phyloP scores from a whole-genome alignment of 1,140 invertebrate species.

The Colletes gigas region DNA sequence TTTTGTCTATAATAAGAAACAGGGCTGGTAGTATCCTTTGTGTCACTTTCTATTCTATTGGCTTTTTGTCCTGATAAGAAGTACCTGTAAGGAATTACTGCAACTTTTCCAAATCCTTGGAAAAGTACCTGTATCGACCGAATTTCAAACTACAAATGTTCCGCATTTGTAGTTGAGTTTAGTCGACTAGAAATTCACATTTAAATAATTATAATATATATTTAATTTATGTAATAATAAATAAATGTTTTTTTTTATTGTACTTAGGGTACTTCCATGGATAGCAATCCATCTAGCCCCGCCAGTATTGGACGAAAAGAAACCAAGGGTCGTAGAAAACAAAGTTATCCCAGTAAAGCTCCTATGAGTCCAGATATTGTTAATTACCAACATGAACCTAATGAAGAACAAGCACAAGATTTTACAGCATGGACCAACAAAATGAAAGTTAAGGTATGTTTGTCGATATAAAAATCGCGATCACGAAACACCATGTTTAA shows the following conservation, averaged over 20 bases:
- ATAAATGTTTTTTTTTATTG: neutral
- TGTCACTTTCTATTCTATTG: conserved; percentile 58
- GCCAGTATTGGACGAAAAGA: conserved; percentile 78
- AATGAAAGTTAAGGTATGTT: conserved; percentile 71
- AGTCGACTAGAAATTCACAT: neutral
- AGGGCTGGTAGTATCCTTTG: conserved; percentile 55
- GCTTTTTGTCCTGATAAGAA: conserved; percentile 61
- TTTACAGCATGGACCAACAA: conserved; percentile 79
- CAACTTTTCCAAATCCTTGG: neutral
- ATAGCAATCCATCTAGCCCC: conserved; percentile 80
- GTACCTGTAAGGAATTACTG: conserved; percentile 14
- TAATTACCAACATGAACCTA: conserved; percentile 76
- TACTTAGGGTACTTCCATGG: conserved; percentile 75
- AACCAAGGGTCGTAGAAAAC: conserved; percentile 85
- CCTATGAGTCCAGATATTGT: conserved; percentile 81
- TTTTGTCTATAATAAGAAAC: conserved; percentile 50
- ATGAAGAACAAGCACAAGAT: conserved; percentile 78
- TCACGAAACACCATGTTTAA: neutral
- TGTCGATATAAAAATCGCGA: neutral
- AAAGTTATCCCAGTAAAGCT: conserved; percentile 87
- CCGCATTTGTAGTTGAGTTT: neutral
- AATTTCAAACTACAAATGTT: neutral
- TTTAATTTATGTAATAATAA: neutral
- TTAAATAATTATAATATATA: neutral
- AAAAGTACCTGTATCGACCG: neutral